phyloP scores from a whole-genome alignment of 2,888 invertebrate genomes.

The Xestia sexstrigata region DNA sequence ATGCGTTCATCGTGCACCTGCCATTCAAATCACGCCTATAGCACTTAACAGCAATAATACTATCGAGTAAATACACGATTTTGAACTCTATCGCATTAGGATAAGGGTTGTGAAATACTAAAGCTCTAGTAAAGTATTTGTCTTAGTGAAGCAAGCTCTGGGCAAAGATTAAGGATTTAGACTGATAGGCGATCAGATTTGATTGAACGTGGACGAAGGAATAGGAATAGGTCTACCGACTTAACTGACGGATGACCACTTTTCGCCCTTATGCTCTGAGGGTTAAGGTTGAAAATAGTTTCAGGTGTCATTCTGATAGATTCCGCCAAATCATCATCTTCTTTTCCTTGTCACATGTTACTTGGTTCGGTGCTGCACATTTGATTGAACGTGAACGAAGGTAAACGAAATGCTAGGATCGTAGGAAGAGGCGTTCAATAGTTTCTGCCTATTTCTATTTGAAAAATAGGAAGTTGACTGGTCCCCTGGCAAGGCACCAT shows the following conservation, averaged over 20 bases:
- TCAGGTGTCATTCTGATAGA: neutral
- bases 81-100: constrained; percentile 25
- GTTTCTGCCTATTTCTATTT: neutral
- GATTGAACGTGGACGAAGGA: neutral
- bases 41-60: constrained; percentile 65
- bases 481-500: too few species aligned
- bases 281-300: neutral
- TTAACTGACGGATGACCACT: too few species aligned
- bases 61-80: constrained; percentile 19
- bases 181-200: constrained; percentile 16
- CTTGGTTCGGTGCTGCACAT: neutral
- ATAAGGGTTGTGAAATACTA: constrained; percentile 48
- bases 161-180: constrained; percentile 67
- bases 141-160: constrained; percentile 63
- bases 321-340: too few species aligned
- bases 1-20: constrained; percentile 79
- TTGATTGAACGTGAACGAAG: neutral
- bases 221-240: neutral
- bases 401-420: too few species aligned
- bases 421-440: too few species aligned
- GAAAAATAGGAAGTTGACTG: too few species aligned
- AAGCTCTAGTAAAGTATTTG: constrained; percentile 63
- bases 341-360: neutral
- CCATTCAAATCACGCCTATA: constrained; percentile 85
- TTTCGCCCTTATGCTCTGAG: too few species aligned